Base-by-base conservation (phyloP, 2,888 invertebrate species). In the Lithophane socia region DNA sequence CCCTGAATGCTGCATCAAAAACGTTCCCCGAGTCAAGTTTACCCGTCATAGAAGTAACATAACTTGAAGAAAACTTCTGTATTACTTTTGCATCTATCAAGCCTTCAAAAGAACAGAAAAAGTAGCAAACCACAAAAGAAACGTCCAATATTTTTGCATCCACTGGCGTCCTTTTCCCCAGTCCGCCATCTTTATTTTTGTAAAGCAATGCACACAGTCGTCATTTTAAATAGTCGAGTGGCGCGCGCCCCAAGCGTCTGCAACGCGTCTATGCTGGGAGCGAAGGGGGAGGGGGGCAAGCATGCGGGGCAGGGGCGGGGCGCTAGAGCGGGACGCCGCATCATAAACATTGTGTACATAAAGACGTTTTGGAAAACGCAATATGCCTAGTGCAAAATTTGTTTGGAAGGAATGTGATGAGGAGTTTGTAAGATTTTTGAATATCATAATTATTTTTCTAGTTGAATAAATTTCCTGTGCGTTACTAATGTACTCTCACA, bases 131-230 rank as follows among this genome's bases (percentile, higher is more conserved):
- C 74, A 74, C 70, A 83, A 77, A 74, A 80, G 70, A 72, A 68
- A 49, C 72, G 68, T 86, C 64, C 64, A 83, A 82, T 79, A 85
- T 84, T 88, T 88, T 89, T 84, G 88, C 86, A 88, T 84, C 66
- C 82, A 77, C 67, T 77, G 74, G 86, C 82, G 84, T 86, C 86
- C 89, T 86, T 85, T 82, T 85, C 73, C 80, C 82, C 88, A 90
- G 92, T 92, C 95, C 92, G 96, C 96, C 96, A 96, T 96, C 95
- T 96, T 96, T 95, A 95, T 94, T 95, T 95, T 94, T 92, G 92
- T 94, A 92, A 93, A 94, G 94, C 94, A 92, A 90, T 93, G 94
- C 94, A 94, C 91, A 91, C 91, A 91, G 90, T 92, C 89, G 92
- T 92, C 92, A 92, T 91, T 91, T 91, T 87, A 89, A 89, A 90